These are phyloP conservation scores for Hymenopus coronatus DNA, from an alignment of 2,888 invertebrate species.

Conservation along the genomic window DNA sequence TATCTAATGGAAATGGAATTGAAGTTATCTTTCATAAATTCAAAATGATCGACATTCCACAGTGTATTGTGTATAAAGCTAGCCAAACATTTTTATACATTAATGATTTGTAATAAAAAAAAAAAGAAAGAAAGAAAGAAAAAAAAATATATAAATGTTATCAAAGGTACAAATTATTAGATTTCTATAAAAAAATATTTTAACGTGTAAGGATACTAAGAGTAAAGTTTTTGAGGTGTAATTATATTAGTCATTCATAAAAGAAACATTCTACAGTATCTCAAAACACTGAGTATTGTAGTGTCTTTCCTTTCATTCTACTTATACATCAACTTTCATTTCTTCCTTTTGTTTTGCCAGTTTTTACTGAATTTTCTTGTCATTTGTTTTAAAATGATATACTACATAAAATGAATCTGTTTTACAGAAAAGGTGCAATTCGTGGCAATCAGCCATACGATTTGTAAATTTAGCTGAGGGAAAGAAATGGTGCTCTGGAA, in stretches of 20 bases:
- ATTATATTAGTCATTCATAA: background rate
- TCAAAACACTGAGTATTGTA: background rate
- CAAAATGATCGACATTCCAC: constrained; percentile 13
- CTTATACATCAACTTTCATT: background rate
- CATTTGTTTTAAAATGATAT: background rate
- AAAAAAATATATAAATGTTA: background rate
- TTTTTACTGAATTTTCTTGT: background rate
- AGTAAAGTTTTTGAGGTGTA: background rate
- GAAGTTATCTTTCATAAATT: background rate
- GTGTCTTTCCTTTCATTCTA: background rate
- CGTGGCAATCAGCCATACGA: background rate
- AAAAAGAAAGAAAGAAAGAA: background rate
- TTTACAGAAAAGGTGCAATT: background rate
- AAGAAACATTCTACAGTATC: background rate
- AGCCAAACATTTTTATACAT: constrained; percentile 1
- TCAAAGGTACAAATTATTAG: constrained; percentile 9
- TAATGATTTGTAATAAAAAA: background rate
- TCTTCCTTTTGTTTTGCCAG: background rate
- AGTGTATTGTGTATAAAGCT: background rate
- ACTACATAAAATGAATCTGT: background rate
- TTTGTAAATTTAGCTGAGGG: background rate
- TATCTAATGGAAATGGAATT: background rate
- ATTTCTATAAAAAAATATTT: constrained; percentile 7
- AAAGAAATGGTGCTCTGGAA: background rate
- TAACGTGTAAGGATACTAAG: background rate